Base-by-base conservation (phyloP, 2,113 vertebrate genomes). In the Prunella fulvescens region DNA sequence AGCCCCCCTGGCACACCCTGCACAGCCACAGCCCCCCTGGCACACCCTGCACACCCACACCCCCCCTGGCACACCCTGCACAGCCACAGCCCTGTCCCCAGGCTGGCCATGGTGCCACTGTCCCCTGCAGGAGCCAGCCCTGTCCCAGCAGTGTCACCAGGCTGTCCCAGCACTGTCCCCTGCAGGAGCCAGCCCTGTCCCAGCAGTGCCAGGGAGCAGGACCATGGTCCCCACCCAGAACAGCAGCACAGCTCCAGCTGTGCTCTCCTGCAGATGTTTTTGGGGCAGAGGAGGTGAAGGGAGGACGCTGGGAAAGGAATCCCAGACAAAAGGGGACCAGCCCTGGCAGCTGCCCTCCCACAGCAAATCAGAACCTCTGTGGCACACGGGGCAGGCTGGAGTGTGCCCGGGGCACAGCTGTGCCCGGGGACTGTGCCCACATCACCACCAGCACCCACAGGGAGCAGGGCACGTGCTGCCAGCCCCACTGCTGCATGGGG, bases 151-250 rank as follows among this genome's bases (percentile, higher is more conserved):
- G 6, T 47, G 44, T 44, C 48, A 12, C 53, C 29, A 33, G 18
- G 18, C 5, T 54, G 53, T 11, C 53, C 20, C 53, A 20, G 45
- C 45, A 25, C 24, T 26, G 53, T 56, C 18, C 53, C 35, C 5
- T 39, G 1, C 0, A 39, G 40, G 50, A 25, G 31, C 7, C 13
- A 4, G 0, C 1, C 1, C 0, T 0, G 50, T 8, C 4, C 31
- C 44, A 47, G 3, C 19, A 13, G 1, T 40, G 10, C 1, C 0
- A 0, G 0, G 2, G 37, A 60, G 31, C 67, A 42, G 35, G 9
- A 3, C 11, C 16, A 0, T 0, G 23, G n/a, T 24, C 29, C 61
- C 14, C 13, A 1, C 5, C 3, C 25, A 11, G 18, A 33, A 1
- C 0, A 1, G 1, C 6, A 8, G 4, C 47, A 33, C 19, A 40